Evolutionary conservation across 2,888 invertebrate genomes (phyloP), one percentile per base, ranked within the genome.

Genomic region (Melanophora roralis): DNA sequence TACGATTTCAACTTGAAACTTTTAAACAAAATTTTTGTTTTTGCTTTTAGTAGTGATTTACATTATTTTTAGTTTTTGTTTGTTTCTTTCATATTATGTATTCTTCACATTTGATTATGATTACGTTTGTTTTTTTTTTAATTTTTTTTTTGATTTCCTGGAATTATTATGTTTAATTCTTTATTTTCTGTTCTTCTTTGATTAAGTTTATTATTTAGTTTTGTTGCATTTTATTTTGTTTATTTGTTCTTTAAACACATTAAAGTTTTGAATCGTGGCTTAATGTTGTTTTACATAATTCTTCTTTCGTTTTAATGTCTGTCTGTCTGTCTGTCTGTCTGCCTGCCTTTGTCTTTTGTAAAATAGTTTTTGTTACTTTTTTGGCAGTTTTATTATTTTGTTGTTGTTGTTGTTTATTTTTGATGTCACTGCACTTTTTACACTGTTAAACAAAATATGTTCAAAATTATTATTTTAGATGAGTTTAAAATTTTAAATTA

Each of bases 341-440:
- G n/a, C n/a, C n/a, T n/a, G n/a, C n/a, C n/a, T n/a, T n/a, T n/a
- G 53, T 38, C 69, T 74, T 59, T 65, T 59, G 40, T 43, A 65
- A 72, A 72, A 67, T 65, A 27, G 45, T 74, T 67, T 74, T n/a
- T 21, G 32, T 57, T 65, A 43, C 32, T 65, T 76, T n/a, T 69
- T 77, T 51, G 59, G 71, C 59, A 64, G 77, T 23, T 67, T 59
- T 64, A 21, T 65, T 45, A 43, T 49, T 57, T 59, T 36, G 21
- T 49, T 2, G 2, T 59, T 57, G 34, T 23, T 62, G 14, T 51
- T 59, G 36, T 36, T 27, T n/a, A 1, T 21, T 1, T 67, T 72
- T 73, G 68, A 47, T 79, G 78, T 79, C 78, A 79, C 78, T 74
- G 74, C 69, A 79, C 78, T 79, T 74, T 78, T 77, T 59, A 77